Base-by-base conservation (phyloP, 2,888 invertebrate species). In the Odiellus spinosus region DNA sequence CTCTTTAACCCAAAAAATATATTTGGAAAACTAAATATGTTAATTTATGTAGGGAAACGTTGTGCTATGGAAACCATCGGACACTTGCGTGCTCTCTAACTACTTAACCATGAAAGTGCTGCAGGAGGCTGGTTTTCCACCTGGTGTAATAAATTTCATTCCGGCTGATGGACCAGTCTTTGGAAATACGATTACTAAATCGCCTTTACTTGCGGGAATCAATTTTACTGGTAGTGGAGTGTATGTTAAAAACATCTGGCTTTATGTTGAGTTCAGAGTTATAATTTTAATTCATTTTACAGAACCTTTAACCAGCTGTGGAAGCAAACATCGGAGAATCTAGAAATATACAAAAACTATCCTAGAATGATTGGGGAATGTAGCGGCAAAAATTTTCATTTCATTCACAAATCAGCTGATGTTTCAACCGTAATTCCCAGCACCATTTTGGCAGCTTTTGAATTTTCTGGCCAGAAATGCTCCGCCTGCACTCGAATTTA, bases 311-410 rank as follows among this genome's bases (percentile, higher is more conserved):
- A 83, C 62, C 77, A 82, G 58, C 67, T 98, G 40, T 98, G 95
- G 95, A 77, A 78, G 58, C 82, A 85, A 65, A 88, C 95, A 26
- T 93, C 86, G 15, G 71, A 82, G 53, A 95, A 95, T 63, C 74
- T 98, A 39, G 73, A 76, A 56, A 75, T 67, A 2, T 98, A 93
- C 65, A 73, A 68, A 39, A 87, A 86, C 63, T 98, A 90, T 66
- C 98, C 98, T 0, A 76, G 93, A 55, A 69, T 99, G 46, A 82
- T 95, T 59, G 72, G 71, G 50, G 98, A 98, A 70, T 96, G 95
- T 67, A 98, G 98, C 45, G 98, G 98, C 21, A 99, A 99, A 68
- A 99, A 98, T 70, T 98, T 84, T 67, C 98, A 99, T 66, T 91
- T 98, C 60, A 73, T 98, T 21, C 98, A 99, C 68, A 77, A 83